Conservation (phyloP, 2,113 vertebrate species). For the Mola mola region DNA sequence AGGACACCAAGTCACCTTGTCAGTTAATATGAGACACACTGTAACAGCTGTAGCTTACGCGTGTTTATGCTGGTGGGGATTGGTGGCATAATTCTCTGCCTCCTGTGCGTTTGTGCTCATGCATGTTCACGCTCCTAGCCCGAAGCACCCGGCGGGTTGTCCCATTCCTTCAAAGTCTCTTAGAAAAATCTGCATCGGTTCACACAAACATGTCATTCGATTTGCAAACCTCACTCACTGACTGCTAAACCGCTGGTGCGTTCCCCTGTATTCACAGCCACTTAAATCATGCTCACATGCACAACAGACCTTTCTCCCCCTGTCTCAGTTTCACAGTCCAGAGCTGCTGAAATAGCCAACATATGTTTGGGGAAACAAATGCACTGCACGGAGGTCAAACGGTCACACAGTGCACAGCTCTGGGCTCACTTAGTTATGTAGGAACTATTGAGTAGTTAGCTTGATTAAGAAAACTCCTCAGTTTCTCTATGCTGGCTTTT, state of each 20-base stretch:
- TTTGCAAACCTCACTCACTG: constrained; percentile 60
- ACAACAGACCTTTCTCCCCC: constrained; percentile 60
- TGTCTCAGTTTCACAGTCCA: constrained; percentile 75
- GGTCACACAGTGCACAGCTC: constrained; percentile 51
- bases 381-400: constrained; percentile 69
- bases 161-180: constrained; percentile 26
- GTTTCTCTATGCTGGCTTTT: constrained; percentile 53
- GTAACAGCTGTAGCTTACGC: constrained; percentile 70
- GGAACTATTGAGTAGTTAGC: constrained; percentile 54
- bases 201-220: constrained; percentile 73
- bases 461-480: constrained; percentile 64
- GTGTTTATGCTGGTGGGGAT: constrained; percentile 58
- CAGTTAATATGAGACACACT: constrained; percentile 71
- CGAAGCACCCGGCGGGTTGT: constrained; percentile 48
- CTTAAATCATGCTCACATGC: constrained; percentile 73
- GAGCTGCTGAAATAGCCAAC: constrained; percentile 78
- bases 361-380: constrained; percentile 81
- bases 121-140: constrained; percentile 44
- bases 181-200: constrained; percentile 69
- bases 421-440: constrained; percentile 70
- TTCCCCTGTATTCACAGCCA: constrained; percentile 67
- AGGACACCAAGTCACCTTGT: constrained; percentile 78
- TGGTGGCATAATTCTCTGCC: constrained; percentile 42
- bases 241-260: constrained; percentile 59
- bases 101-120: background rate